A percentile compares a stretch with the other conserved stretches of the same genome.
These are phyloP conservation scores for Echinarachnius parma DNA, from an alignment of 53 echinoderm and acorn worm genomes.

Conservation along the genomic window DNA sequence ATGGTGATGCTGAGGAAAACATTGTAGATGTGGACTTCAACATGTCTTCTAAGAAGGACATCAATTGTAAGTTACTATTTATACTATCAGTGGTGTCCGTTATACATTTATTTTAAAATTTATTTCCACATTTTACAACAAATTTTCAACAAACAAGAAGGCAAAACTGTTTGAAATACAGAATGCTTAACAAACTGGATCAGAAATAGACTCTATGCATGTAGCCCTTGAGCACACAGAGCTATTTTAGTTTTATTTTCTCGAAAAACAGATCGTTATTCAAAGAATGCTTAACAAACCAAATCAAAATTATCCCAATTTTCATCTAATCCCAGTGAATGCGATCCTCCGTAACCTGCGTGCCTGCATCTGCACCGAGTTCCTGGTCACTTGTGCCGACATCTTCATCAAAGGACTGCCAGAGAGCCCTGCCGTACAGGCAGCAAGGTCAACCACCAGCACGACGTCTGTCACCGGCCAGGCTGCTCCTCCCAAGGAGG, in stretches of 20 bases:
- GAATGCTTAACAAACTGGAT: too few species aligned
- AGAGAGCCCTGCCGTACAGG: constrained; percentile 50
- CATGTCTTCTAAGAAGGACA: constrained; percentile 39
- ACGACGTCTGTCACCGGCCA: constrained; percentile 20
- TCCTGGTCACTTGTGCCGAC: constrained; percentile 84
- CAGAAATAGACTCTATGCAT: too few species aligned
- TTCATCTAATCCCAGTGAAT: constrained; percentile 48
- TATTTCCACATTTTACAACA: too few species aligned
- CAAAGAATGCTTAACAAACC: too few species aligned
- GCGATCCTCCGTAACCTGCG: constrained; percentile 79
- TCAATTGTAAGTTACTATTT: constrained; percentile 43
- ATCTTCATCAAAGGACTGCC: constrained; percentile 95
- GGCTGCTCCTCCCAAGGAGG: constrained; percentile 19
- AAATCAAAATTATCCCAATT: too few species aligned
- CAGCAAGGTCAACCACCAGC: constrained; percentile 44
- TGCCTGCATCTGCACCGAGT: constrained; percentile 89
- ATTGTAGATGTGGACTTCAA: constrained; percentile 49
- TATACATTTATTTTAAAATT: too few species aligned
- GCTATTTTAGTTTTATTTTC: too few species aligned
- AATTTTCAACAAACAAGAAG: too few species aligned
- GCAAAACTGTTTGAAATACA: too few species aligned
- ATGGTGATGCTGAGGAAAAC: constrained; percentile 43
- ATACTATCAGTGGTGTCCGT: too few species aligned
- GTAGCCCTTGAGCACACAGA: too few species aligned
- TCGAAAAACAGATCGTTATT: too few species aligned